Conservation (phyloP, 2,888 invertebrate species). For the Choreutis nemorana region DNA sequence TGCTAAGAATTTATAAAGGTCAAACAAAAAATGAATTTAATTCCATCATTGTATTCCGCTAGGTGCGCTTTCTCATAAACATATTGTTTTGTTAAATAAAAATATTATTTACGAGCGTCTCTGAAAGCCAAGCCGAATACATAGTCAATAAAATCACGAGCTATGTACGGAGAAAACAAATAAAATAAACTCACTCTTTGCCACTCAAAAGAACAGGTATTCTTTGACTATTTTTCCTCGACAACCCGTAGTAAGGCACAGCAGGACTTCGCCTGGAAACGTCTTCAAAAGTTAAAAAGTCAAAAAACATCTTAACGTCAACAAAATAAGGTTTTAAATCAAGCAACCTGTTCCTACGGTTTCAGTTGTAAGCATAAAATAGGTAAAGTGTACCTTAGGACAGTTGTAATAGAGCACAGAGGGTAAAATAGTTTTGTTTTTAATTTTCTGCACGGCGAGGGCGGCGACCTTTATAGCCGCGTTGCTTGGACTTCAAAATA, state of each 20-base stretch:
- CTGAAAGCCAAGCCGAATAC: too few species aligned
- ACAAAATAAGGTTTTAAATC: conserved; percentile 12
- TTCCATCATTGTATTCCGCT: too few species aligned
- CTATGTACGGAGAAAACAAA: too few species aligned
- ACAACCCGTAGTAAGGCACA: conserved; percentile 48
- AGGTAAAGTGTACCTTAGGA: conserved; percentile 12
- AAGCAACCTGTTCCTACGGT: too few species aligned
- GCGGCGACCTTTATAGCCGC: conserved; percentile 51
- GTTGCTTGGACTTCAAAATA: conserved; percentile 41
- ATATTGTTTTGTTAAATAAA: too few species aligned
- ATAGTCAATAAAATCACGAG: too few species aligned
- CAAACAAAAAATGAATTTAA: too few species aligned
- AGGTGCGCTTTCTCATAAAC: too few species aligned
- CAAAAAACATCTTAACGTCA: conserved; percentile 16
- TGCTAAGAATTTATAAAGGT: too few species aligned
- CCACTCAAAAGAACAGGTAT: conserved; percentile 46
- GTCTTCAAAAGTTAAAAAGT: conserved; percentile 21
- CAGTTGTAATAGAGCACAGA: conserved; percentile 13
- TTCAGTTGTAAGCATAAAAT: conserved; percentile 3
- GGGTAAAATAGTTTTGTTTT: conserved; percentile 14
- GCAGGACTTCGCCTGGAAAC: conserved; percentile 41
- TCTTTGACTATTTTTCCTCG: conserved; percentile 50
- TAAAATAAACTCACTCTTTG: conserved; percentile 20
- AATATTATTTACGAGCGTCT: too few species aligned
- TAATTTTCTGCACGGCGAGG: conserved; percentile 28